Conservation (phyloP, 2,113 vertebrate species). For the Urocynchramus pylzowi region DNA sequence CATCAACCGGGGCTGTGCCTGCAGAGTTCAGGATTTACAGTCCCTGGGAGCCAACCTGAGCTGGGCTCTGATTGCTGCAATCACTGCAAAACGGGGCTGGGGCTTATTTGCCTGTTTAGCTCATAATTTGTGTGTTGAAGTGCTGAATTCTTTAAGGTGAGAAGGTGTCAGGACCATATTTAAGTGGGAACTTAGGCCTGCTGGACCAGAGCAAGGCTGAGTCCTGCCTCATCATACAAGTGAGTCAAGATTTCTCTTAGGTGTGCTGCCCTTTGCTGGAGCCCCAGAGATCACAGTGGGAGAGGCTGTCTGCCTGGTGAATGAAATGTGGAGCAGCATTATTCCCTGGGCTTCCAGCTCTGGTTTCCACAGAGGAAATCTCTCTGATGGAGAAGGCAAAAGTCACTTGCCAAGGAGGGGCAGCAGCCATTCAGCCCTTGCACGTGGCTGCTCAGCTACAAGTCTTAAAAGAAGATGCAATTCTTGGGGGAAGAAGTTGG, state of each 20-base stretch:
- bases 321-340: background rate
- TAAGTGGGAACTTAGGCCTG: background rate
- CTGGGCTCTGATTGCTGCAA: constrained; percentile 50
- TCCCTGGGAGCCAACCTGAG: background rate
- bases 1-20: background rate
- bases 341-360: background rate
- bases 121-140: background rate
- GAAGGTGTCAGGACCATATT: background rate
- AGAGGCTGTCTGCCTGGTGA: background rate
- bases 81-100: background rate
- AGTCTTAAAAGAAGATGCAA: background rate
- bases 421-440: background rate
- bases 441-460: background rate
- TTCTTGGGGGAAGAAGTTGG: background rate
- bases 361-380: background rate
- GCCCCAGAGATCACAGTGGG: background rate
- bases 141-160: background rate
- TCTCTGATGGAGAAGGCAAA: background rate
- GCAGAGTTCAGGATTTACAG: background rate
- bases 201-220: background rate
- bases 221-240: background rate
- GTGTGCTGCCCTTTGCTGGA: background rate
- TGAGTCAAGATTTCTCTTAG: background rate
- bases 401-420: background rate
- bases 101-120: background rate